Evolutionary conservation across 2,113 vertebrate genomes (phyloP).

Genomic region (Pedionomus torquatus): DNA sequence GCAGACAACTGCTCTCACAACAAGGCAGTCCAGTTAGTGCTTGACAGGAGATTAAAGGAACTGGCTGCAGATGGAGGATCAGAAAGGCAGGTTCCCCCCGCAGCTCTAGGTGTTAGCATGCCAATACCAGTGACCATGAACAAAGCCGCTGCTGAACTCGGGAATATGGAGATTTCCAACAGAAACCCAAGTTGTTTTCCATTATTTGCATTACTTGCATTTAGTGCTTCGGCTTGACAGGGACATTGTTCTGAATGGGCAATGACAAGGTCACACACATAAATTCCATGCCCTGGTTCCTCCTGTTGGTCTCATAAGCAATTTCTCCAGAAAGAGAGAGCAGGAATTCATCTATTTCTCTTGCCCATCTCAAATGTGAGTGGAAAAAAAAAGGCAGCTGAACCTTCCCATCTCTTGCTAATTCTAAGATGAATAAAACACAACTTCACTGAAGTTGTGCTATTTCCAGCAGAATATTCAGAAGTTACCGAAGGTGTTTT

Average conservation of each 20-base stretch:
- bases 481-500: neutral
- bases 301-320: neutral
- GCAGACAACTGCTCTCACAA: neutral
- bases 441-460: neutral
- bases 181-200: neutral
- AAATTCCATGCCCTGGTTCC: neutral
- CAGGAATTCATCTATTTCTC: neutral
- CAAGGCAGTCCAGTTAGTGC: neutral
- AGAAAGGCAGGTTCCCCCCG: fast-evolving
- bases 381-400: neutral
- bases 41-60: neutral
- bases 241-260: neutral
- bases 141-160: neutral
- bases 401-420: neutral
- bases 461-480: neutral
- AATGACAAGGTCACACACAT: neutral
- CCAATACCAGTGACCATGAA: neutral
- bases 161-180: neutral
- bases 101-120: neutral
- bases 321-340: neutral
- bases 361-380: neutral
- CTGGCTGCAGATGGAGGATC: neutral
- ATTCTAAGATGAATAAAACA: neutral
- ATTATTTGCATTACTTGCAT: neutral
- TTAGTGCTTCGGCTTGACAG: neutral